Base-by-base conservation (phyloP, 2,113 vertebrate species). In the Bufo bufo region DNA sequence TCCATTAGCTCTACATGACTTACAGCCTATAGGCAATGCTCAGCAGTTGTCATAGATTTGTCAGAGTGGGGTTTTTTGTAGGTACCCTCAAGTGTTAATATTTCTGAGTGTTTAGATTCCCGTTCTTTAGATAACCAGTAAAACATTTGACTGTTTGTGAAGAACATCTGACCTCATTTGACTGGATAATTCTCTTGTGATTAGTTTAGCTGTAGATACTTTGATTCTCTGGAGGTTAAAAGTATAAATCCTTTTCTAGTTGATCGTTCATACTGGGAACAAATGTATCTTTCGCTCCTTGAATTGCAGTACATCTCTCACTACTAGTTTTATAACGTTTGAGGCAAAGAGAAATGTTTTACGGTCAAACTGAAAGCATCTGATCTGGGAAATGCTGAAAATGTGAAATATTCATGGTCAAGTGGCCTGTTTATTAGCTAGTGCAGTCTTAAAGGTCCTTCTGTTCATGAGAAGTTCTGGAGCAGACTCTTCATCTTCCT, bases 351-450 rank as follows among this genome's bases (percentile, higher is more conserved):
- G 65, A 71, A 69, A 69, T 84, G 56, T 81, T 81, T 81, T 81
- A 81, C 78, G 56, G 78, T 81, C 56, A 81, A 81, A 81, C 54
- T 61, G 78, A 81, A 81, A 81, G 78, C 78, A 81, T 56, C 78
- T 81, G 78, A 81, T 81, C 78, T 81, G 78, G 78, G 78, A 81
- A 81, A 81, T 81, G 78, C 54, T 81, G 58, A 81, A 81, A 81
- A 81, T 81, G 78, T 81, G 78, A 81, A 81, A 81, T 81, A 81
- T 81, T 81, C 78, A 56, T 61, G 78, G 78, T 81, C 78, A 81
- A 81, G 78, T 83, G 59, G 33, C 81, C 81, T 83, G 59, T 63
- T 83, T 69, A 66, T 83, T 66, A 82, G 19, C 65, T 82, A 83
- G 59, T 75, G 52, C 54, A 47, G 52, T 75, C 52, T 85, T 85